phyloP scores from a whole-genome alignment of 2,113 vertebrate species.

The Tyto alba region DNA sequence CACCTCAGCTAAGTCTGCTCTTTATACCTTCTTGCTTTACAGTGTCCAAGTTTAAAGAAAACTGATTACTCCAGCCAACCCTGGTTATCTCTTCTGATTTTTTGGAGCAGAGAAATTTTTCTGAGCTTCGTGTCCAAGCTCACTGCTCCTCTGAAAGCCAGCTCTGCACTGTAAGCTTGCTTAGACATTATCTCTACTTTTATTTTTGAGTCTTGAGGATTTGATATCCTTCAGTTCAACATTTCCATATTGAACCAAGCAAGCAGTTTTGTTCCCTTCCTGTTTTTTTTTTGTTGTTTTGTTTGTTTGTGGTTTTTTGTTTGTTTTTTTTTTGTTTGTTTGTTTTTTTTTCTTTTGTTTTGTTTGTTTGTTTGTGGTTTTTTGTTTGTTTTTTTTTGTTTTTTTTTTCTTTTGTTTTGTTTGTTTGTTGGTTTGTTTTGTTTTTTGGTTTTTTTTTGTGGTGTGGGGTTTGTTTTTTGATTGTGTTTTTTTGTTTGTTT shows the following conservation, averaged over 20 bases:
- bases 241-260: not conserved
- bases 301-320: not conserved
- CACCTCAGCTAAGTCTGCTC: not conserved
- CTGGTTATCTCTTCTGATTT: not conserved
- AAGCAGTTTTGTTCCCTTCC: not conserved
- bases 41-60: not conserved
- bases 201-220: not conserved
- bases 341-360: not conserved
- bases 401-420: not conserved
- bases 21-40: not conserved
- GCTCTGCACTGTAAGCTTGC: not conserved
- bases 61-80: not conserved
- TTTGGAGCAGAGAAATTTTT: not conserved
- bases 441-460: not conserved
- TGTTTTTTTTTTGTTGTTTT: not conserved
- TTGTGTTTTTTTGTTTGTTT: no score
- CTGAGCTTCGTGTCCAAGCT: not conserved
- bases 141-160: not conserved
- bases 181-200: not conserved
- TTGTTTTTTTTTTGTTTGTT: not conserved
- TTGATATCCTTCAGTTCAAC: not conserved
- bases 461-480: not conserved
- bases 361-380: not conserved
- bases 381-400: not conserved
- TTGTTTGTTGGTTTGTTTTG: not conserved